These are phyloP conservation scores for Drosophila nigrodunni DNA, from an alignment of 1,140 invertebrate species.

Conservation along the genomic window DNA sequence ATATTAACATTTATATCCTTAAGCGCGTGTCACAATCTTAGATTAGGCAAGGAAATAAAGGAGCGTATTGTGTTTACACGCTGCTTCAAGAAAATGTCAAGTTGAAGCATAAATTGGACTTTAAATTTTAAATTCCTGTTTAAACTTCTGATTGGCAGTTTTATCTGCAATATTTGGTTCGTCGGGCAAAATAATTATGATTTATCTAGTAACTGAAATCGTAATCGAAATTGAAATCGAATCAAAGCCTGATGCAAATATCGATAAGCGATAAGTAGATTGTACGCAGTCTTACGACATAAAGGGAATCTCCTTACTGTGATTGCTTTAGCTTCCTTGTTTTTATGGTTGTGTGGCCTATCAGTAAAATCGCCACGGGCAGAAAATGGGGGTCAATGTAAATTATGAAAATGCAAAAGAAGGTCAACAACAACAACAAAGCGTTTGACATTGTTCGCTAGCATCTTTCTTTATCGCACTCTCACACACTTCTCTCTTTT, in stretches of 20 bases:
- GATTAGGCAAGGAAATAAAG: background rate
- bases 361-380: background rate
- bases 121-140: slow-evolving; percentile 1
- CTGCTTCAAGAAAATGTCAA: background rate
- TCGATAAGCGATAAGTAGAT: slow-evolving; percentile 8
- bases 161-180: too few species aligned
- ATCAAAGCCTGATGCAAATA: background rate
- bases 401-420: slow-evolving; percentile 18
- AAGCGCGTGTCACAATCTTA: slow-evolving; percentile 4
- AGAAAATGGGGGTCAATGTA: slow-evolving; percentile 18
- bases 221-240: background rate
- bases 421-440: slow-evolving; percentile 8
- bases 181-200: too few species aligned
- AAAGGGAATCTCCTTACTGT: slow-evolving; percentile 3
- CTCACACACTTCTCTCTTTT: background rate
- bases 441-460: slow-evolving; percentile 6
- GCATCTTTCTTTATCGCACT: background rate
- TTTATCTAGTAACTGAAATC: too few species aligned
- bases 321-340: slow-evolving; percentile 4
- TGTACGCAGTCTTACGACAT: background rate
- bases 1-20: slow-evolving; percentile 17
- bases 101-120: background rate
- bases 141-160: background rate
- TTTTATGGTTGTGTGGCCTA: slow-evolving; percentile 7
- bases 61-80: slow-evolving; percentile 10